Evolutionary conservation across 92 coral and sea anemone species (phyloP).

Genomic region (Zoanthus gigantus): DNA sequence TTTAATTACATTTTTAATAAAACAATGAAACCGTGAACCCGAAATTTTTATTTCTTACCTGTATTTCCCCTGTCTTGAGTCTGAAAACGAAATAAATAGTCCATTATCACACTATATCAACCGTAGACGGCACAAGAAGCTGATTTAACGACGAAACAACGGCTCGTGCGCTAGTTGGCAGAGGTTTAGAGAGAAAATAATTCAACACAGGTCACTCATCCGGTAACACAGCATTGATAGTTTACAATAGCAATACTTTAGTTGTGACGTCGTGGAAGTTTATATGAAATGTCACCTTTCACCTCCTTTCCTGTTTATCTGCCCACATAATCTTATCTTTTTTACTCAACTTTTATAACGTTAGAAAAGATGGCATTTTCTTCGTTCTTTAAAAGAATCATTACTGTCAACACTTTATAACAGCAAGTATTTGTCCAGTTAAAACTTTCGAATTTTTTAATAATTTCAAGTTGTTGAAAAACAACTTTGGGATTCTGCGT

Average conservation of each 20-base stretch:
- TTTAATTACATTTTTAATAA: neutral
- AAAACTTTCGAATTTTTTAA: no score
- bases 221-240: conserved; percentile 6
- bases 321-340: neutral
- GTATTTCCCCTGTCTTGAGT: conserved; percentile 64
- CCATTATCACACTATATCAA: conserved; percentile 7
- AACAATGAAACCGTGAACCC: neutral
- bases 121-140: neutral
- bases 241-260: neutral
- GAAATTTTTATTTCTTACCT: conserved; percentile 15
- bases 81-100: conserved; percentile 48
- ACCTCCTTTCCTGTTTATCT: neutral
- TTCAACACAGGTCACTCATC: neutral
- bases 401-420: no score
- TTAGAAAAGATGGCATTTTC: neutral
- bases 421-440: no score
- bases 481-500: no score
- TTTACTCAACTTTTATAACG: neutral
- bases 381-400: neutral
- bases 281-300: neutral
- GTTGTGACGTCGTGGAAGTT: conserved; percentile 9
- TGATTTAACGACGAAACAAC: neutral
- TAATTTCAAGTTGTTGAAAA: no score
- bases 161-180: neutral
- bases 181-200: neutral